Evolutionary conservation across 2,797 vertebrate species (phyloP), one percentile per base, ranked within the genome.

Genomic region (Dryobates pubescens): DNA sequence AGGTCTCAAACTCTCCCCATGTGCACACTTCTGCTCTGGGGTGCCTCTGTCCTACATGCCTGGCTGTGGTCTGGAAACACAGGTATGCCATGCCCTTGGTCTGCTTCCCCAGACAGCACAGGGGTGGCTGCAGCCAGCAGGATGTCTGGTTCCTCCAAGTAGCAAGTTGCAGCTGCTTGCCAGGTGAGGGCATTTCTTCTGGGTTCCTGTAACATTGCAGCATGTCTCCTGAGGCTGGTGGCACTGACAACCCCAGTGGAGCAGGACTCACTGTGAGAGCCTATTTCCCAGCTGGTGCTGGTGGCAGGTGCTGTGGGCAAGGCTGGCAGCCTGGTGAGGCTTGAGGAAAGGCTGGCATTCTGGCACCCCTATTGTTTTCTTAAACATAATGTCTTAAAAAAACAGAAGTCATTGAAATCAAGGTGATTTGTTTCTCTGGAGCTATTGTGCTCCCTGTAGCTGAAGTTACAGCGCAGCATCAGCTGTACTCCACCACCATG

Each of bases 401-500:
- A 3, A 5, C 23, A 43, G 9, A 36, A 38, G 22, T 57, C 78
- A 68, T 17, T 30, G 64, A 43, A 89, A 47, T 43, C 34, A 64
- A 53, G 41, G 17, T 22, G 8, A 24, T 61, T 49, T 34, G 41
- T 26, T 61, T 67, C 13, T 36, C 29, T 47, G 38, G 24, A 56
- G 38, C 47, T 73, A 43, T 2, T 14, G 54, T 6, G 30, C 34
- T 92, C 45, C 41, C 36, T 58, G 64, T 30, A 69, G 69, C 65
- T 45, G 22, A 64, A 38, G 47, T 49, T 49, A 49, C 49, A 51
- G 23, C 23, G 12, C 49, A 51, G 49, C 49, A 51, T 26, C 30
- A 34, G 54, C 1, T 14, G 30, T 27, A 57, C 54, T 19, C 13
- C 38, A 14, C 27, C 1, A 2, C 27, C 16, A 6, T 1, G 38